Evolutionary conservation across 2,888 invertebrate species (phyloP).

Genomic region (Phortica magna): DNA sequence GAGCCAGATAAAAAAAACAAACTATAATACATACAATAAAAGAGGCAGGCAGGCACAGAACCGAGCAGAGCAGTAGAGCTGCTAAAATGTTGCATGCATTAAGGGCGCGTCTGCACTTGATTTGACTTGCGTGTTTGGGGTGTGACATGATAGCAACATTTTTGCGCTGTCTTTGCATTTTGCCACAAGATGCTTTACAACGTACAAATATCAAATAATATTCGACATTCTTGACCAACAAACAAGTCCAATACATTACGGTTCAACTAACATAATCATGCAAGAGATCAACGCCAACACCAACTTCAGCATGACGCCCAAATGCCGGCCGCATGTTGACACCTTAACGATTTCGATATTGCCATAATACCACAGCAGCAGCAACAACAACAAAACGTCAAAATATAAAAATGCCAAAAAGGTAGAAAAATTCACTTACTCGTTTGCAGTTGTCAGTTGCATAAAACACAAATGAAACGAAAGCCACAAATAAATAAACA

Average conservation of each 20-base stretch:
- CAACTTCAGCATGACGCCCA: constrained; percentile 29
- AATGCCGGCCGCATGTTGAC: constrained; percentile 35
- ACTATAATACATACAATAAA: constrained; percentile 45
- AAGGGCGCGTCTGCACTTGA: constrained; percentile 21
- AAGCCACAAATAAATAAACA: constrained; percentile 4
- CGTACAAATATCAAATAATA: too few species aligned
- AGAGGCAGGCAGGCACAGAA: constrained; percentile 19
- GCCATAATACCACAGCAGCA: constrained; percentile 25
- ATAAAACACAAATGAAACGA: neutral
- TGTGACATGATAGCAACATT: constrained; percentile 32
- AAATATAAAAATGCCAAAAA: neutral
- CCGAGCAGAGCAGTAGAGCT: neutral
- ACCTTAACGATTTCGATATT: constrained; percentile 28
- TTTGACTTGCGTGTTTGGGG: constrained; percentile 16
- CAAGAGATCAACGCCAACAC: neutral
- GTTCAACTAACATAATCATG: neutral
- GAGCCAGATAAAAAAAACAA: constrained; percentile 15
- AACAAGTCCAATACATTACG: neutral
- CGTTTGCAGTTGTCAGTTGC: constrained; percentile 25
- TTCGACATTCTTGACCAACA: too few species aligned
- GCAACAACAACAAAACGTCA: constrained; percentile 17
- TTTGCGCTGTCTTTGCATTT: neutral
- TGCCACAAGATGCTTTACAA: too few species aligned
- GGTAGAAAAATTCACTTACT: constrained; percentile 11
- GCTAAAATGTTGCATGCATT: neutral